Base-by-base conservation (phyloP, 2,797 vertebrate species). In the Xyrichtys novacula region DNA sequence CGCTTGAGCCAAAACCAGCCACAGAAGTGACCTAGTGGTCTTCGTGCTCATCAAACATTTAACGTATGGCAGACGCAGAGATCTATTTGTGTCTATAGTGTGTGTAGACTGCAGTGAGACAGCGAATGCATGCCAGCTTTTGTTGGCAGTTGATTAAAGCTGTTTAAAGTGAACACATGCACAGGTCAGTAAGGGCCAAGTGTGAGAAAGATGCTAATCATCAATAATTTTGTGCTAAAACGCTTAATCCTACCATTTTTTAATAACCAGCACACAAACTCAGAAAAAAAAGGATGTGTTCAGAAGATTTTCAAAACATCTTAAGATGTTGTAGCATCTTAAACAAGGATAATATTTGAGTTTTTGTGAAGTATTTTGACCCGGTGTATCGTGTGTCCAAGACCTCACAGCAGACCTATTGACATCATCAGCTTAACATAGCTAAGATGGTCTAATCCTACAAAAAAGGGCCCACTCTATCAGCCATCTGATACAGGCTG, bases 31-130 rank as follows among this genome's bases (percentile, higher is more conserved):
- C 43, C 48, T 38, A 26, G 42, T 19, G 42, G 60, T 50, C 53
- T 65, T 17, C 2, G 15, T 61, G 57, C 22, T 10, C 58, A 66
- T 46, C 71, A 83, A 81, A 61, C 43, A 25, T 55, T 72, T 63
- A 36, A 19, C 54, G 59, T 36, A 54, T 59, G 26, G 40, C 5
- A 32, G 46, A 71, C 3, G 38, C 25, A 61, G 43, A 60, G 23
- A 29, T 53, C 54, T 78, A 73, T 78, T 76, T 39, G 25, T n/a
- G 19, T 55, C 58, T 53, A 28, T 28, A 19, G 9, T 49, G 47
- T 48, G 65, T 36, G 29, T 46, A 46, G 7, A 42, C 43, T 53
- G 25, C 22, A 61, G 15, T 52, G 60, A 39, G 62, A 54, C 9
- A 7, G 34, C 23, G 40, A 47, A 46, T 10, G 34, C 19, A 10